A percentile compares a stretch with the other conserved stretches of the same genome.
phyloP scores from a whole-genome alignment of 2,888 invertebrate species.

The Encarsia formosa region DNA sequence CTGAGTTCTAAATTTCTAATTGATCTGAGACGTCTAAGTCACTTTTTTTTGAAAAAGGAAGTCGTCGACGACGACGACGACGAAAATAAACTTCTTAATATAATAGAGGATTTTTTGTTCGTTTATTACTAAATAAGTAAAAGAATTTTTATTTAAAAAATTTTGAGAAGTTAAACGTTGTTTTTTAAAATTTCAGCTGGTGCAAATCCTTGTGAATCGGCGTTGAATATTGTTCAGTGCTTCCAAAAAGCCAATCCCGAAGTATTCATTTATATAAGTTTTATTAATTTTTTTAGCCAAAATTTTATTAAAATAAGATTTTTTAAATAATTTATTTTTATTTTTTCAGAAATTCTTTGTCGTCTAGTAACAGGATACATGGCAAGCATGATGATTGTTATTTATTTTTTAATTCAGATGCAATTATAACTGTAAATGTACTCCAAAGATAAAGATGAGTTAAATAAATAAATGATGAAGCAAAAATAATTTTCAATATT shows the following conservation, averaged over 20 bases:
- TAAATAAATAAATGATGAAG: neutral
- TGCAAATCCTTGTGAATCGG: slow-evolving; percentile 36
- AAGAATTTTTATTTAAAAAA: too few species aligned
- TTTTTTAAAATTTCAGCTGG: slow-evolving; percentile 33
- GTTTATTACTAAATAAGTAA: too few species aligned
- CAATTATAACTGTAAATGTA: too few species aligned
- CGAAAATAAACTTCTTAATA: too few species aligned
- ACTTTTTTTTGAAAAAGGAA: too few species aligned
- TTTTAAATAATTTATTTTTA: neutral
- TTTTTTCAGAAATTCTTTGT: slow-evolving; percentile 24
- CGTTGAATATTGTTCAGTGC: slow-evolving; percentile 40
- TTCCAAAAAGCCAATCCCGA: slow-evolving; percentile 37
- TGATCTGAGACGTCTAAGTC: too few species aligned
- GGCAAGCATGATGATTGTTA: too few species aligned
- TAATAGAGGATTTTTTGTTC: too few species aligned
- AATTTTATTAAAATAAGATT: neutral
- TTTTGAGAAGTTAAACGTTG: neutral
- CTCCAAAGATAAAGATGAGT: too few species aligned
- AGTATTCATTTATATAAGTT: slow-evolving; percentile 33
- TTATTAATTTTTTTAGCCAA: neutral
- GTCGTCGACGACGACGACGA: too few species aligned
- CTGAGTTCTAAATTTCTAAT: too few species aligned
- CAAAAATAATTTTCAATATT: neutral
- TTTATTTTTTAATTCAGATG: too few species aligned
- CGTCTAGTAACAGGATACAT: slow-evolving; percentile 8